Evolutionary conservation across 2,888 invertebrate species (phyloP), one percentile per base, ranked within the genome.

Genomic region (Dyspetes luteomarginatus): DNA sequence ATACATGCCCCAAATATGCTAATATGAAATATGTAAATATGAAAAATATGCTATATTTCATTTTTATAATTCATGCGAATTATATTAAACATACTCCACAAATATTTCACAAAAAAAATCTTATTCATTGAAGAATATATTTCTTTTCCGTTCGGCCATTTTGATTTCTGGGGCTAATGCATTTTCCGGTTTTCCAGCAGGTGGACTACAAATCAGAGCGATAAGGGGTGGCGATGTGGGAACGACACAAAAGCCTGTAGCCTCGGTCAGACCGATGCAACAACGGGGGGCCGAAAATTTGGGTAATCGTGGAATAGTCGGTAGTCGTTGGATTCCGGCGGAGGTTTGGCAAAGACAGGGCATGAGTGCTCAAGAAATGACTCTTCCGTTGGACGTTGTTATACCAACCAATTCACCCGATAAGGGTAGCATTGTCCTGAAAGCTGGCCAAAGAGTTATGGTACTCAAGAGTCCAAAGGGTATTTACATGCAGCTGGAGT

Each of bases 281-380:
- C 90, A 92, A 45, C 86, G 90, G 4, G 91, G 91, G 9, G 88
- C 87, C 4, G 91, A 92, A 26, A 89, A 91, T 62, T 86, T 92
- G 88, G 93, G 93, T 12, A 91, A 93, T 12, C 93, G 95, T 74
- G 92, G 93, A 17, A 93, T 94, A 3, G 90, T 89, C 4, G 92
- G 92, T 12, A 92, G 91, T 2, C 92, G 95, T 64, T 97, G 97
- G 97, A 97, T 97, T 86, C 97, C 97, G 3, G 97, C 97, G 3
- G 97, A 97, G 92, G 97, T 97, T 73, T 97, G 97, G 97, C 96
- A 97, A 87, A 93, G 97, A 50, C 98, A 98, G 92, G 98, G 98
- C 81, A 98, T 98, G 95, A 97, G 97, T 19, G 97, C 98, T 22
- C 97, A 98, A 92, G 98, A 98, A 93, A 97, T 98, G 96, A 97